Percentiles rank a stretch among this genome's conserved stretches.
phyloP scores from a whole-genome alignment of 2,888 invertebrate species.

The Caenorhabditis plicata region DNA sequence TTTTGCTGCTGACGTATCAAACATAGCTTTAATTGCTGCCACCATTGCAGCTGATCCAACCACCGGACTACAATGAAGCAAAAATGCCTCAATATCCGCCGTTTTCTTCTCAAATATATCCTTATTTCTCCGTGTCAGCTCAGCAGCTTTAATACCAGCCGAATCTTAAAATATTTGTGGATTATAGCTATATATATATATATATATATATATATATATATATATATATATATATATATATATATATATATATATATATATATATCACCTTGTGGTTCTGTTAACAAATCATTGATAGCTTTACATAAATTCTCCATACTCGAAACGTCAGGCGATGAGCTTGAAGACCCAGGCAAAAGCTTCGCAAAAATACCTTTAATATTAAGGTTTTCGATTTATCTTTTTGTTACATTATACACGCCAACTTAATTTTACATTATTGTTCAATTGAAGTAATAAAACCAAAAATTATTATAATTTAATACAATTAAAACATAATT shows the following conservation, averaged over 20 bases:
- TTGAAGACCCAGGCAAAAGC: conserved; percentile 12
- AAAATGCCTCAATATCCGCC: conserved; percentile 30
- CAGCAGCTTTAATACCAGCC: conserved; percentile 24
- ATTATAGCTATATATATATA: too few relatives aligned
- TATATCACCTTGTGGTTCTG: conserved; percentile 6
- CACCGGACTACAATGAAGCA: conserved; percentile 21
- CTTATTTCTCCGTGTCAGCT: conserved; percentile 28
- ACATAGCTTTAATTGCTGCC: conserved; percentile 34
- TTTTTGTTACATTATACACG: too few relatives aligned
- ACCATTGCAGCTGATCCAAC: conserved; percentile 35
- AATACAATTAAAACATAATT: too few relatives aligned
- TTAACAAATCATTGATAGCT: conserved; percentile 15
- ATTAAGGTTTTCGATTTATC: too few relatives aligned
- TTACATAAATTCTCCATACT: conserved; percentile 22
- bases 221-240: too few relatives aligned
- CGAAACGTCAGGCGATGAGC: conserved; percentile 15
- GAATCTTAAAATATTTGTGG: conserved; percentile 15
- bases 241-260: too few relatives aligned
- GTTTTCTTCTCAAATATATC: conserved; percentile 34
- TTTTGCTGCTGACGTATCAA: conserved; percentile 17
- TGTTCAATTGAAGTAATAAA: too few relatives aligned
- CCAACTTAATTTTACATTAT: too few relatives aligned
- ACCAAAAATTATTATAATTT: background rate
- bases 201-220: too few relatives aligned
- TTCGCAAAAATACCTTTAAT: conserved; percentile 21